Evolutionary conservation across 2,888 invertebrate species (phyloP).

Genomic region (Crematogaster levior): DNA sequence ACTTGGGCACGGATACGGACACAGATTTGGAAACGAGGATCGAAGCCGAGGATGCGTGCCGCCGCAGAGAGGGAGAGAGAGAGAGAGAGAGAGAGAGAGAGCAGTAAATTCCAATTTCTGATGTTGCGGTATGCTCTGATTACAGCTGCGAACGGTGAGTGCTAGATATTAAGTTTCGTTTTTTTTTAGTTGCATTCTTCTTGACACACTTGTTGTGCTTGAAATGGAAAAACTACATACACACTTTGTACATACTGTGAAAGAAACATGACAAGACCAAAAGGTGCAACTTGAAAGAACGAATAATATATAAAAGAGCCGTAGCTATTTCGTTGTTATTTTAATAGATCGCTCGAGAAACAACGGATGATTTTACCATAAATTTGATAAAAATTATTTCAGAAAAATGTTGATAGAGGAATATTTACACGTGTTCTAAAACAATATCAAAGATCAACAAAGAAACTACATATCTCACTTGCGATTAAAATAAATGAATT

Average conservation of each 20-base stretch:
- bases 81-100: too few species aligned
- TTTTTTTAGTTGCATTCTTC: neutral
- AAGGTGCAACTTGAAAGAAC: neutral
- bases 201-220: neutral
- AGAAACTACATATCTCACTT: neutral
- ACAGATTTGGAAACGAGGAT: neutral
- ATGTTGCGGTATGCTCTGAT: neutral
- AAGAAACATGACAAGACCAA: neutral
- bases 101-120: neutral
- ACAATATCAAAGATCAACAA: neutral
- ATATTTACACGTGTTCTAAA: neutral
- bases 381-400: constrained; percentile 4
- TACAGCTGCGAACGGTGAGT: neutral
- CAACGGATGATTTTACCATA: neutral
- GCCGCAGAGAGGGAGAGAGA: too few species aligned
- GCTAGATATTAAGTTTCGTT: constrained; percentile 13
- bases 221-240: neutral
- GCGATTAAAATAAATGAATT: neutral
- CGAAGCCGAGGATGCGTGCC: neutral
- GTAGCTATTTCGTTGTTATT: neutral
- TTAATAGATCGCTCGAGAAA: neutral
- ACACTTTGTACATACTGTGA: neutral
- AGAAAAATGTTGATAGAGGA: neutral
- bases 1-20: neutral
- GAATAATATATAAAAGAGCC: neutral